These are phyloP conservation scores for Aramus guarauna DNA, from an alignment of 2,113 vertebrate species.

Conservation along the genomic window DNA sequence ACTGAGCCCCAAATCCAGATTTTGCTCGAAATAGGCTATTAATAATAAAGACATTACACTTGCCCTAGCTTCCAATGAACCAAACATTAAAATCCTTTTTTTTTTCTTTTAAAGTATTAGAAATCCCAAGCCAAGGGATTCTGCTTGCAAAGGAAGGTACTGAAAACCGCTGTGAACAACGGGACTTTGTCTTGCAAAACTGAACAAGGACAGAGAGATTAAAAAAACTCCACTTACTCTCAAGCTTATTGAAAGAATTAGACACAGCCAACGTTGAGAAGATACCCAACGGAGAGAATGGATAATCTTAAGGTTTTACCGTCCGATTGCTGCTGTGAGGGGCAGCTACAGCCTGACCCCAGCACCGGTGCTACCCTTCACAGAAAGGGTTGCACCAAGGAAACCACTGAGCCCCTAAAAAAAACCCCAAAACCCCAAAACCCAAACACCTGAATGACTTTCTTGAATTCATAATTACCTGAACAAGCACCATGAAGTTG, in stretches of 20 bases:
- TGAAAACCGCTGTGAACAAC: rapidly evolving
- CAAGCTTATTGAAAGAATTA: background rate
- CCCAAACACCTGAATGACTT: background rate
- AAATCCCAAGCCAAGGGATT: background rate
- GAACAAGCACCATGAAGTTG: background rate
- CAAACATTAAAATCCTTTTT: too few relatives aligned
- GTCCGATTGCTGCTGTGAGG: background rate
- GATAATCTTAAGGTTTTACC: background rate
- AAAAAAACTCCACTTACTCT: background rate
- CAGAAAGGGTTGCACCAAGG: background rate
- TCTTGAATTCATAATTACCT: background rate
- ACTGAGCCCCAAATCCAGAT: background rate
- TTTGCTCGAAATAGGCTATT: background rate
- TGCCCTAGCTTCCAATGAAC: background rate
- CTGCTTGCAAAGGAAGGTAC: background rate
- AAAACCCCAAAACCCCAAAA: background rate
- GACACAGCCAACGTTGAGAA: background rate
- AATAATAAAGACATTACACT: background rate
- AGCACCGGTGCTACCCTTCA: background rate
- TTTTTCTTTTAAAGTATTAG: background rate
- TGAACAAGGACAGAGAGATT: background rate
- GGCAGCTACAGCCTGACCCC: background rate
- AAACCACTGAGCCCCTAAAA: background rate
- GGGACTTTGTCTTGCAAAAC: background rate
- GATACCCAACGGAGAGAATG: background rate